A percentile compares a stretch with the other conserved stretches of the same genome.
Evolutionary conservation across 2,113 vertebrate genomes (phyloP).

Genomic region (Cheirogaleus medius): DNA sequence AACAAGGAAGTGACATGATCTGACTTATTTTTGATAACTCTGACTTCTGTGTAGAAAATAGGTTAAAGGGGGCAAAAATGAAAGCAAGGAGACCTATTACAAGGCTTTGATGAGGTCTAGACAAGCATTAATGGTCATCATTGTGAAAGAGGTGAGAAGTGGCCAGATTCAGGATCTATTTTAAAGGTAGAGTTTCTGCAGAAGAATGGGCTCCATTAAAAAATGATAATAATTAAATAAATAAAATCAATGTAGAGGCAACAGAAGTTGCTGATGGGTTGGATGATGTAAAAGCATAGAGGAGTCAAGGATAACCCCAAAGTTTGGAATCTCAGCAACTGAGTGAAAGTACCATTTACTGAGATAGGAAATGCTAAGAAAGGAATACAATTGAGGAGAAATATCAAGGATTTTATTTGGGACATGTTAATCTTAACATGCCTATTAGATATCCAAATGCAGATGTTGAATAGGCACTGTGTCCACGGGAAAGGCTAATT

Average conservation of each 20-base stretch:
- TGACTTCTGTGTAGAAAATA: background rate
- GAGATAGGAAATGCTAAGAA: background rate
- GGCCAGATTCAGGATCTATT: background rate
- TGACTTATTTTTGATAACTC: background rate
- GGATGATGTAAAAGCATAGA: background rate
- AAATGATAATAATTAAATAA: too few relatives aligned
- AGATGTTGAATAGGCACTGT: background rate
- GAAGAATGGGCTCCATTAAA: too few relatives aligned
- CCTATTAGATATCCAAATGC: background rate
- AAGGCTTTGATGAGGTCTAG: background rate
- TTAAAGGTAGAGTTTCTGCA: background rate
- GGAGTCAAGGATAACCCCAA: background rate
- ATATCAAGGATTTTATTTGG: background rate
- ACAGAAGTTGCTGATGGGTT: background rate
- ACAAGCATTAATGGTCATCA: background rate
- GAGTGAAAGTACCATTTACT: background rate
- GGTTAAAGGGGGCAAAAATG: background rate
- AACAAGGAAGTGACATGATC: background rate
- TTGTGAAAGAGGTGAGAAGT: background rate
- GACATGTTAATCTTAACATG: background rate
- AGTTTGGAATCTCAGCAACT: background rate
- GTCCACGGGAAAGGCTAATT: background rate
- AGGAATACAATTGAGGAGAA: background rate
- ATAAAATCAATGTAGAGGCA: background rate
- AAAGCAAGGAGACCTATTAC: background rate